Evolutionary conservation across 2,797 vertebrate species (phyloP).

Genomic region (Dallia pectoralis): DNA sequence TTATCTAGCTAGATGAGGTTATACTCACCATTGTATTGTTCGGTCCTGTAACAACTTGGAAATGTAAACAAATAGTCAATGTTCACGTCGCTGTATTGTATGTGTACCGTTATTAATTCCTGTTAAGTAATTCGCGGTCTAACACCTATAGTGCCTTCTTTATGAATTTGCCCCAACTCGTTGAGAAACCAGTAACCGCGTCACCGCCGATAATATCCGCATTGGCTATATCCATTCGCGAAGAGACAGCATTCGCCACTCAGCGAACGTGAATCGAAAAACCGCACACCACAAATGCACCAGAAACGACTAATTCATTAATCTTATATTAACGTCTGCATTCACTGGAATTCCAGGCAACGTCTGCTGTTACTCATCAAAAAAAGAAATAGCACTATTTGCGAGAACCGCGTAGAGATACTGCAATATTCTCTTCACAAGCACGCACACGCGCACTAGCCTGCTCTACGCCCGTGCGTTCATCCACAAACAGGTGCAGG

Average conservation of each 20-base stretch:
- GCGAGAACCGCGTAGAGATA: constrained; percentile 27
- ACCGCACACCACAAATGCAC: constrained; percentile 21
- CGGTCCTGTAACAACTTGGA: constrained; percentile 10
- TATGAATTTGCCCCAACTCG: constrained; percentile 11
- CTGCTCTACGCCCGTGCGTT: background rate
- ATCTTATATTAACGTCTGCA: constrained; percentile 13
- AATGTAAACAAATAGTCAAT: background rate
- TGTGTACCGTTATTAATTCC: background rate
- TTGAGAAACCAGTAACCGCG: constrained; percentile 13
- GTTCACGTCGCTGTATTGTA: background rate
- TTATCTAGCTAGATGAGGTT: background rate
- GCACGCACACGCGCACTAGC: background rate
- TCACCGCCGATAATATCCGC: constrained; percentile 28
- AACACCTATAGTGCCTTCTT: background rate
- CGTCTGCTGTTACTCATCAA: constrained; percentile 7
- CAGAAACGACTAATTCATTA: constrained; percentile 16
- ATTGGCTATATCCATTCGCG: constrained; percentile 47
- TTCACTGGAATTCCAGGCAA: constrained; percentile 7
- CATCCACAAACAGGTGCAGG: background rate
- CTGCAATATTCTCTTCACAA: constrained; percentile 3
- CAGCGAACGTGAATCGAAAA: constrained; percentile 10
- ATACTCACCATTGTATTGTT: constrained; percentile 35
- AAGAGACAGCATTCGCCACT: constrained; percentile 30
- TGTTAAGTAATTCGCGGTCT: background rate
- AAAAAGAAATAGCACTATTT: constrained; percentile 8